Base-by-base conservation (phyloP, 2,888 invertebrate species). In the Microctonus hyperodae region DNA sequence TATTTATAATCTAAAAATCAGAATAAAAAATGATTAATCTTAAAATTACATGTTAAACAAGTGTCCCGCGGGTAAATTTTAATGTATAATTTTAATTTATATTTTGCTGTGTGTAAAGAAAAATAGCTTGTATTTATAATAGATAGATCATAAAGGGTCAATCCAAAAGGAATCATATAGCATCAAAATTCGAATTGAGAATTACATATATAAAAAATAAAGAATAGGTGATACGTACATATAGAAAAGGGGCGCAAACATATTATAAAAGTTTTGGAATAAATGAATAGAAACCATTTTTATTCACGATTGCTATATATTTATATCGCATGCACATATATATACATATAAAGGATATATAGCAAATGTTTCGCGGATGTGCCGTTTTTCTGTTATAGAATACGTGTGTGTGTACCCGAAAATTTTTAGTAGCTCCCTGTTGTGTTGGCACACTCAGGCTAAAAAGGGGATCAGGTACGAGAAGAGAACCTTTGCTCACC, bases 401-500 rank as follows among this genome's bases (percentile, higher is more conserved):
- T 60, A 25, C 25, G 40, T 63, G 40, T 64, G 58, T 55, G 63
- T 44, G n/a, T n/a, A 44, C 44, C 44, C 56, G 31, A 40, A 28
- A 40, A 55, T 66, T 61, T 61, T 56, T 16, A 23, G 6, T n/a
- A n/a, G 33, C 50, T 56, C 48, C 61, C 65, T 35, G 61, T 61
- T 61, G 64, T 58, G 60, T 64, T 68, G 59, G 68, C 68, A 67
- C 55, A 55, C 51, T 56, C 63, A 62, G 55, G 50, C 65, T 56
- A 67, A 62, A 68, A 65, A 72, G 67, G 69, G 58, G 62, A 63
- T 71, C 70, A 65, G 67, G 68, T 67, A 66, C 62, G 67, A 23
- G 55, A 35, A 40, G 57, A 64, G 53, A 50, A 51, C 25, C 40
- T 57, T 50, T 67, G 72, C 67, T 71, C 76, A 76, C 76, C 76